A percentile compares a stretch with the other conserved stretches of the same genome.
These are phyloP conservation scores for Pithecia hirsuta DNA, from an alignment of 2,797 vertebrate genomes.

Conservation along the genomic window DNA sequence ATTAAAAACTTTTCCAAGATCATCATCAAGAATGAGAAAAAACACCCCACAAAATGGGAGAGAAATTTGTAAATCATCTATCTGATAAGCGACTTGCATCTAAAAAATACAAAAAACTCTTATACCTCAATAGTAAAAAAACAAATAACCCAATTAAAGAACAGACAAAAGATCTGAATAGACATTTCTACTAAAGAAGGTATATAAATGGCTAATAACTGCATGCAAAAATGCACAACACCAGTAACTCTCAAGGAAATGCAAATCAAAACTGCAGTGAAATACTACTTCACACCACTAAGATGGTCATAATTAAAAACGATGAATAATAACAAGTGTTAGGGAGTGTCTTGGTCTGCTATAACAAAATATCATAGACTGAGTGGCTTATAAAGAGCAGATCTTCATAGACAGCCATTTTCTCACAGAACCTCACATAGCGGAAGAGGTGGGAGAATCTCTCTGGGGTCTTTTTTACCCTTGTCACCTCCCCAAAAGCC, in stretches of 20 bases:
- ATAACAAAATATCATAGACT: background rate
- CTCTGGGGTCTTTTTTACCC: background rate
- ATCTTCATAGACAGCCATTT: background rate
- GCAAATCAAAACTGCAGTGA: background rate
- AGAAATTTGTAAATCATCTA: background rate
- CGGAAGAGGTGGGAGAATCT: background rate
- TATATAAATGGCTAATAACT: background rate
- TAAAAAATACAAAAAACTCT: background rate
- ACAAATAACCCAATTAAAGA: background rate
- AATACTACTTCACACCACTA: background rate
- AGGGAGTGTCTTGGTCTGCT: background rate
- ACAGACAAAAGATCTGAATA: background rate
- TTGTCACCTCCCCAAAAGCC: background rate
- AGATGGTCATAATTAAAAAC: background rate
- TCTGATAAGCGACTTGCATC: background rate
- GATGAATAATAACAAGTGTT: background rate
- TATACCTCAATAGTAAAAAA: background rate
- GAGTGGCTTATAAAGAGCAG: background rate
- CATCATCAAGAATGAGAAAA: background rate
- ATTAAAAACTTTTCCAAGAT: background rate
- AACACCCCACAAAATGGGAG: background rate
- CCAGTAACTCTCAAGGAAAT: background rate
- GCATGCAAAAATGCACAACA: background rate
- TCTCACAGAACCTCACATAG: background rate
- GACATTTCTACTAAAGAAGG: background rate